phyloP scores from a whole-genome alignment of 2,113 vertebrate genomes.

The Clarias batrachus region DNA sequence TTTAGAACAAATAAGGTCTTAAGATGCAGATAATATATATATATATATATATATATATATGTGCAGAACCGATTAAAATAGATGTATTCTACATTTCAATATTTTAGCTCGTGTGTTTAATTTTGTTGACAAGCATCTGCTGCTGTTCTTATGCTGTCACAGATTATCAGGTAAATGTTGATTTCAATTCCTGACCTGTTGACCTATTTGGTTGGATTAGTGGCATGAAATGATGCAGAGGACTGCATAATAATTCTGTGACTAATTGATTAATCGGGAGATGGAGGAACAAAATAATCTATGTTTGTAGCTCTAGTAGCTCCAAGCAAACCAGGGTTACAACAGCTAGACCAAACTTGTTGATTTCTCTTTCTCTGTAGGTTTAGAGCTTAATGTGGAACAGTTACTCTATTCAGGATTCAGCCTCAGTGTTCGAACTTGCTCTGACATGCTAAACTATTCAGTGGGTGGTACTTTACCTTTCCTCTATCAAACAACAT shows the following conservation, averaged over 20 bases:
- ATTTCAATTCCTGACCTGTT: neutral
- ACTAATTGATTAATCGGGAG: neutral
- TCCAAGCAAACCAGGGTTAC: neutral
- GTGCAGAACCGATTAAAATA: no score
- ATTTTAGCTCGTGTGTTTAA: neutral
- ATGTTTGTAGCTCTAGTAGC: neutral
- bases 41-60: neutral
- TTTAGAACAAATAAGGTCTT: neutral
- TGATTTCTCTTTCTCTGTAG: neutral
- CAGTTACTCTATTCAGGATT: neutral
- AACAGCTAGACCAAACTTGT: constrained; percentile 11
- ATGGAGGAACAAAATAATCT: neutral
- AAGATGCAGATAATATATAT: neutral
- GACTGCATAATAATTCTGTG: neutral
- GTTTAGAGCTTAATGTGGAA: neutral
- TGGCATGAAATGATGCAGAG: neutral
- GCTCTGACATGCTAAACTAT: constrained; percentile 36
- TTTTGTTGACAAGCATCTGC: neutral
- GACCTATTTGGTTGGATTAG: neutral
- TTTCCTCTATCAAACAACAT: neutral
- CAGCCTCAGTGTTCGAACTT: neutral
- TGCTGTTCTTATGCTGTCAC: neutral
- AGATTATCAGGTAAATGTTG: neutral
- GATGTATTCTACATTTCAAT: no score
- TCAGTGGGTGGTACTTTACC: neutral